Conservation (phyloP, 2,888 invertebrate species). For the Xylota segnis region DNA sequence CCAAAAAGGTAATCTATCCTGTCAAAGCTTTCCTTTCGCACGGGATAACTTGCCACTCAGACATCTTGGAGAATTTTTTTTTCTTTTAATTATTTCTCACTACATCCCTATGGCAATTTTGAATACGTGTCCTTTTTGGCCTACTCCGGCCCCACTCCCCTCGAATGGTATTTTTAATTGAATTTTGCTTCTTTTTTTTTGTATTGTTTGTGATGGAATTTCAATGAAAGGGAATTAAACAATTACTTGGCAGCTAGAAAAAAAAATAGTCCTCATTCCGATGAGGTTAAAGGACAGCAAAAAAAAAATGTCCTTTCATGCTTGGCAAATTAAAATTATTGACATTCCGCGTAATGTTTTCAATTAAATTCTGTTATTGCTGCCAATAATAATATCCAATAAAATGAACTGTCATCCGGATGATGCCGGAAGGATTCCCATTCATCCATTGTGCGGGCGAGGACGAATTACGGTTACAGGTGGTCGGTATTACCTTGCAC, state of each 20-base stretch:
- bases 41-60: not conserved
- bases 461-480: not conserved
- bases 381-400: not conserved
- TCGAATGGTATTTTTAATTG: constrained; percentile 32
- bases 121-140: not conserved
- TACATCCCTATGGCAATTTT: not conserved
- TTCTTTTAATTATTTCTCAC: not conserved
- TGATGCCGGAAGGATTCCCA: not conserved
- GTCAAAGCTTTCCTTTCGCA: constrained; percentile 9
- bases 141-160: not conserved
- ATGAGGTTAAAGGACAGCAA: constrained; percentile 10
- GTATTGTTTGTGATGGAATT: constrained; percentile 35
- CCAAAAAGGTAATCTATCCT: constrained; percentile 8
- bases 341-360: constrained; percentile 28
- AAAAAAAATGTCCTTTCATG: constrained; percentile 5
- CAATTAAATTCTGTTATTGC: constrained; percentile 21
- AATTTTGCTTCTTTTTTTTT: constrained; percentile 10
- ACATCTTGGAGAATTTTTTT: not conserved
- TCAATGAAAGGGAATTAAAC: constrained; percentile 28
- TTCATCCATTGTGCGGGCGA: not conserved
- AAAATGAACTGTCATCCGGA: not conserved
- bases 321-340: constrained; percentile 19
- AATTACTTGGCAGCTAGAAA: constrained; percentile 10
- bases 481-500: too few relatives aligned
- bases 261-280: constrained; percentile 2